These are phyloP conservation scores for Gavia stellata DNA, from an alignment of 2,113 vertebrate genomes.

Conservation along the genomic window DNA sequence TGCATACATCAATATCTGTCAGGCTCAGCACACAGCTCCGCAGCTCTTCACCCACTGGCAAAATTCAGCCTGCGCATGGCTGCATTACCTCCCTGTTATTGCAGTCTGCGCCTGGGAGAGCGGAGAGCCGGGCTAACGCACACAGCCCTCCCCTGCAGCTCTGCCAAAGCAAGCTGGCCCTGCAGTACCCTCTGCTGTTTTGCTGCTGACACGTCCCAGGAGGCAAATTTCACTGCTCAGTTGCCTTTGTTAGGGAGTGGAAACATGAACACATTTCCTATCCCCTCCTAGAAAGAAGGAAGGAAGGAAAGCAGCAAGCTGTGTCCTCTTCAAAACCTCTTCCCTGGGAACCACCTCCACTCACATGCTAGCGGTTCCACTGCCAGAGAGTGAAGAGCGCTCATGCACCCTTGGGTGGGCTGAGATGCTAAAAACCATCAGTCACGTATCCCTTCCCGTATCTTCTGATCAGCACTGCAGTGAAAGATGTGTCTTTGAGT, in stretches of 20 bases:
- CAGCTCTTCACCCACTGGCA: not conserved
- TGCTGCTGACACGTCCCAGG: not conserved
- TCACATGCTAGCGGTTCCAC: conserved; percentile 3
- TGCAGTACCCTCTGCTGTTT: conserved; percentile 32
- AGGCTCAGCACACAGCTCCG: not conserved
- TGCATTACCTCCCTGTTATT: not conserved
- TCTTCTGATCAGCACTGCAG: not conserved
- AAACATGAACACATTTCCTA: not conserved
- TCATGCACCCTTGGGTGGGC: not conserved
- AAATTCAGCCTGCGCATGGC: accelerated
- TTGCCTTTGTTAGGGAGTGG: not conserved
- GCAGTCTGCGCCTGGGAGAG: not conserved
- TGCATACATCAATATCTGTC: not conserved
- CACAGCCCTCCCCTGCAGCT: not conserved
- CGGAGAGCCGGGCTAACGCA: not conserved
- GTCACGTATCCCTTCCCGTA: not conserved
- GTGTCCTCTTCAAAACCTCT: not conserved
- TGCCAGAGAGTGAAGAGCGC: not conserved
- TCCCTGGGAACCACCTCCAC: not conserved
- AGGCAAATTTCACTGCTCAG: not conserved
- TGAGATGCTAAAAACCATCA: not conserved
- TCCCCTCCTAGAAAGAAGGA: not conserved
- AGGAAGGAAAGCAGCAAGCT: not conserved
- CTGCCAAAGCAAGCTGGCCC: conserved; percentile 2
- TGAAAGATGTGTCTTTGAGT: not conserved